Evolutionary conservation across 2,113 vertebrate species (phyloP), one percentile per base, ranked within the genome.

Genomic region (Furnarius figulus): DNA sequence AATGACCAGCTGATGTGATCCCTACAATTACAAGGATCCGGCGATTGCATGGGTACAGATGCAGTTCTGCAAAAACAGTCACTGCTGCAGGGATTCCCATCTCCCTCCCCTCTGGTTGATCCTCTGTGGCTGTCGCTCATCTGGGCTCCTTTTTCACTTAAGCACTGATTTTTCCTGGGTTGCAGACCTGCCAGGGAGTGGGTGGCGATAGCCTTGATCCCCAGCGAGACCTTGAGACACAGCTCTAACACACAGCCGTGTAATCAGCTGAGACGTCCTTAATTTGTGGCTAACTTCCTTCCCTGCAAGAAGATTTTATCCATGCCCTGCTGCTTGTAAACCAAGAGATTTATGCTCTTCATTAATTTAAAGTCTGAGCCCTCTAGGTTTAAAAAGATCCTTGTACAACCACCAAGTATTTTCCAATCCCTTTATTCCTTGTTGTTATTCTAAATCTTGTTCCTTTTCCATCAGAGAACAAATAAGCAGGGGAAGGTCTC

Each of bases 1-100:
- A 52, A 77, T 23, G 85, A 31, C 33, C 22, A 42, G 62, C 28
- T 0, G 1, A 12, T 1, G 1, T 6, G 28, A 42, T 0, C 0
- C 14, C 66, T 30, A 22, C 14, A 3, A 23, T 16, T 52, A 10
- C 59, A 46, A 56, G 30, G 23, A 59, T 59, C 47, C 0, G 0
- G 68, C 53, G 63, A 59, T 22, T 30, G 53, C 53, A 39, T 0
- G 2, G 44, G 37, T 2, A 2, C 0, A 2, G 65, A 59, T 14
- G 6, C 20, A 2, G 1, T 0, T 30, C 62, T 85, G 31, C 62
- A 37, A 9, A 27, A 74, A 71, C 0, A 52, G 50, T 3, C 59
- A 23, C 23, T 11, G 12, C 55, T 28, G 40, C 27, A 13, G 49
- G 37, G 30, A 42, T 35, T 75, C 52, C 20, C 15, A 44, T 30